These are phyloP conservation scores for Eunapius fragilis DNA, from an alignment of 37 sponge, comb jelly and placozoan genomes.

Conservation along the genomic window DNA sequence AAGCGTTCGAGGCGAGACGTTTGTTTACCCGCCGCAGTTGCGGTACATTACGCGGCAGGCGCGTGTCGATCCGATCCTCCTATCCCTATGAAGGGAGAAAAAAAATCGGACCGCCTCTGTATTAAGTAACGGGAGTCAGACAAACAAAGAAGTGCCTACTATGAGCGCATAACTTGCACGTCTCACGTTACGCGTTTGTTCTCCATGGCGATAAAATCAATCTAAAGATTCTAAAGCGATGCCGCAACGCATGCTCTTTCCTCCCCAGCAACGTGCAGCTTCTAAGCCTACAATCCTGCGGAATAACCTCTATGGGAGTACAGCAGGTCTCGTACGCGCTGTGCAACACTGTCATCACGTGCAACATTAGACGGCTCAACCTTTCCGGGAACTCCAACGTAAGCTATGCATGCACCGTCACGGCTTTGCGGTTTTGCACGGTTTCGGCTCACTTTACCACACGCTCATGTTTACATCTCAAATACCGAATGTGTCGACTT, in stretches of 20 bases:
- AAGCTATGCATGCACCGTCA: constrained; percentile 2
- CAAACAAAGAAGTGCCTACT: too few relatives aligned
- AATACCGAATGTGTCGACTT: neutral
- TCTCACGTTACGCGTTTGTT: too few relatives aligned
- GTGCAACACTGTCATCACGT: constrained; percentile 58
- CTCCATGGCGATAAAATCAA: too few relatives aligned
- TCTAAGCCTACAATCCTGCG: constrained; percentile 61
- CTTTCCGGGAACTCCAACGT: constrained; percentile 69
- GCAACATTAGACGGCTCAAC: constrained; percentile 72
- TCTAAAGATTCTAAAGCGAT: too few relatives aligned
- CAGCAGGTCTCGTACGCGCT: constrained; percentile 65
- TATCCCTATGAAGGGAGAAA: too few relatives aligned
- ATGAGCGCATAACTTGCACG: too few relatives aligned
- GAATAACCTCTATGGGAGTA: constrained; percentile 21
- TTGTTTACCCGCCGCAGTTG: too few relatives aligned
- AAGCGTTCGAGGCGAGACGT: too few relatives aligned
- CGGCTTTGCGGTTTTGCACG: neutral
- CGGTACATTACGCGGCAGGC: too few relatives aligned
- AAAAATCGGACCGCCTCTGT: too few relatives aligned
- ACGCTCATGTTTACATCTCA: neutral
- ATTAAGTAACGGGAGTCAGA: too few relatives aligned
- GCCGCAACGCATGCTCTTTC: too few relatives aligned
- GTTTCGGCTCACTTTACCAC: neutral
- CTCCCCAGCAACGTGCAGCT: constrained; percentile 57
- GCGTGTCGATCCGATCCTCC: neutral